A percentile compares a stretch with the other conserved stretches of the same genome.
These are phyloP conservation scores for Papilio aristodemus DNA, from an alignment of 1,140 invertebrate species.

Conservation along the genomic window DNA sequence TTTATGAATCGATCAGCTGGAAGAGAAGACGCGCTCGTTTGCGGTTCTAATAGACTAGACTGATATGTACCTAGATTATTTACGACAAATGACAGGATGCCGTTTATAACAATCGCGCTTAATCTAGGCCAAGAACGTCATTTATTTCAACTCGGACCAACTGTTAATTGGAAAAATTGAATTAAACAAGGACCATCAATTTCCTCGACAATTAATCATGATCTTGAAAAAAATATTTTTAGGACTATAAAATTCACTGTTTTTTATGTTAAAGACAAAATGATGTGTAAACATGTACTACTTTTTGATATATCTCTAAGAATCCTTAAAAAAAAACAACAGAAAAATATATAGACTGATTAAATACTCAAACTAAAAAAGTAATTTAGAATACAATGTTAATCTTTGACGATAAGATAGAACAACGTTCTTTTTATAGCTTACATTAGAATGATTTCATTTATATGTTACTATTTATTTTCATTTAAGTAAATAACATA, in stretches of 20 bases:
- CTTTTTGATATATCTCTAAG: too few relatives aligned
- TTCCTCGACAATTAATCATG: not conserved
- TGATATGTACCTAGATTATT: slow-evolving; percentile 17
- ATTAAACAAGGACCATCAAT: not conserved
- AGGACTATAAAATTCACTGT: too few relatives aligned
- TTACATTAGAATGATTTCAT: not conserved
- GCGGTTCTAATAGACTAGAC: slow-evolving; percentile 15
- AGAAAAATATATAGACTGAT: too few relatives aligned
- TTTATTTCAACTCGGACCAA: slow-evolving; percentile 14
- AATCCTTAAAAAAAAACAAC: too few relatives aligned
- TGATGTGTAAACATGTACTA: too few relatives aligned
- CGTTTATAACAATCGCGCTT: slow-evolving; percentile 10
- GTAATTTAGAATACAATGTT: too few relatives aligned
- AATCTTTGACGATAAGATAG: too few relatives aligned
- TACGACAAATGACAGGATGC: slow-evolving; percentile 25
- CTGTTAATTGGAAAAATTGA: not conserved
- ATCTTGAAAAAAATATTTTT: too few relatives aligned
- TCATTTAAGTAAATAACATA: slow-evolving; percentile 12
- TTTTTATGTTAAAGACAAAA: too few relatives aligned
- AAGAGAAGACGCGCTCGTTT: slow-evolving; percentile 5
- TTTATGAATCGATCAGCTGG: not conserved
- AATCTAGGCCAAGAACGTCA: slow-evolving; percentile 15
- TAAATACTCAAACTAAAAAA: too few relatives aligned
- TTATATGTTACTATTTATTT: slow-evolving; percentile 9
- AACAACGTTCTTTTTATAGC: not conserved